These are phyloP conservation scores for Stramonita haemastoma DNA, from an alignment of 2,888 invertebrate species.

Conservation along the genomic window DNA sequence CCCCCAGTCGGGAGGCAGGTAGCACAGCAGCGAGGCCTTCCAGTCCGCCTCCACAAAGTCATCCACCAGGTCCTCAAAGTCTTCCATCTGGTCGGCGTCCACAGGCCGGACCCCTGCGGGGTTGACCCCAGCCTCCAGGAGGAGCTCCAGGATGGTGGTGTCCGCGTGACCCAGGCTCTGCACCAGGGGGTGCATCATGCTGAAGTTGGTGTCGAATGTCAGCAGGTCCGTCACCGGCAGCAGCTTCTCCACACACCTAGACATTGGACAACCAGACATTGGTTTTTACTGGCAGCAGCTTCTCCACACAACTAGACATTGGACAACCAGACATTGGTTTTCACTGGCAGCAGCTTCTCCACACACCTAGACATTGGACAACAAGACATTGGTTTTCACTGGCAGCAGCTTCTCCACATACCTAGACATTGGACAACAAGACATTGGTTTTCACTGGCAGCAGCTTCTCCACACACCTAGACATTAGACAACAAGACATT, in stretches of 20 bases:
- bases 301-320: too few relatives aligned
- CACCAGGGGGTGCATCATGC: slow-evolving; percentile 57
- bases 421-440: too few relatives aligned
- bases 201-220: slow-evolving; percentile 47
- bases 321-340: too few relatives aligned
- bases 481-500: too few relatives aligned
- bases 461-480: too few relatives aligned
- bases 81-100: slow-evolving; percentile 44
- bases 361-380: too few relatives aligned
- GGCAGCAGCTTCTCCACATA: too few relatives aligned
- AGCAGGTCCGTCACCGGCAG: slow-evolving; percentile 60
- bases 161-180: slow-evolving; percentile 53
- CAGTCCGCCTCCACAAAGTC: slow-evolving; percentile 42
- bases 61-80: slow-evolving; percentile 48
- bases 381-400: too few relatives aligned
- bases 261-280: slow-evolving; percentile 3
- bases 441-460: too few relatives aligned
- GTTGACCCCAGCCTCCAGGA: slow-evolving; percentile 55
- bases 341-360: too few relatives aligned
- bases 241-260: slow-evolving; percentile 63
- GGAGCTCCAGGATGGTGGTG: slow-evolving; percentile 53
- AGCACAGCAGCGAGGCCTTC: slow-evolving; percentile 53
- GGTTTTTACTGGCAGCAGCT: too few relatives aligned
- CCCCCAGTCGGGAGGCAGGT: slow-evolving; percentile 52
- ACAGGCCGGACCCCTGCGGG: slow-evolving; percentile 47